These are phyloP conservation scores for Xestoiulus laeticollis DNA, from an alignment of 2,888 invertebrate genomes.

Conservation along the genomic window DNA sequence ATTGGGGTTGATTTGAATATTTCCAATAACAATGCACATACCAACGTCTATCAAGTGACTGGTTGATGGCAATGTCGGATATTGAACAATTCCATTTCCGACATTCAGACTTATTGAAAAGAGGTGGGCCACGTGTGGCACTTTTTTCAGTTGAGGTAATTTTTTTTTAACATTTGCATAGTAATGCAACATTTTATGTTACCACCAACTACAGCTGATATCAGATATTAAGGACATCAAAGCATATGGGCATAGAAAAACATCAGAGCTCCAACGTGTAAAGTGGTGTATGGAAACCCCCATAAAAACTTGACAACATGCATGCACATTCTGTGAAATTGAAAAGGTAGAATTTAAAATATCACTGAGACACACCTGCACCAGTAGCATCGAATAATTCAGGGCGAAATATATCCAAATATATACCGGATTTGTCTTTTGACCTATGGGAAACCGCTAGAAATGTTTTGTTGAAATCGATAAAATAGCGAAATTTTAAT, in stretches of 20 bases:
- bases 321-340: background rate
- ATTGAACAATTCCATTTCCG: constrained; percentile 7
- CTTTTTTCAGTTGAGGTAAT: background rate
- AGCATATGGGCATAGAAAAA: background rate
- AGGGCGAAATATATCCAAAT: background rate
- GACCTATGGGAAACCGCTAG: no score
- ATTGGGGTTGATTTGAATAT: background rate
- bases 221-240: constrained; percentile 15
- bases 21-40: background rate
- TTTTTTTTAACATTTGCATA: constrained; percentile 6
- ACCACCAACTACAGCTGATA: background rate
- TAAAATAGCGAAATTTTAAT: no score
- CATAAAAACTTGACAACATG: constrained; percentile 27
- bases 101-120: background rate
- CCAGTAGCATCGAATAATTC: background rate
- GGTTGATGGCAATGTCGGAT: background rate
- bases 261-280: background rate
- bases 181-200: constrained; percentile 6
- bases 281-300: background rate
- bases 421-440: no score
- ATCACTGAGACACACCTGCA: background rate
- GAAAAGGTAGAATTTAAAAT: constrained; percentile 12
- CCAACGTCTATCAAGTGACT: background rate
- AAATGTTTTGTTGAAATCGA: no score
- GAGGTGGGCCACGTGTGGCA: background rate